These are phyloP conservation scores for Alligator sinensis DNA, from an alignment of 2,113 vertebrate species.

Conservation along the genomic window DNA sequence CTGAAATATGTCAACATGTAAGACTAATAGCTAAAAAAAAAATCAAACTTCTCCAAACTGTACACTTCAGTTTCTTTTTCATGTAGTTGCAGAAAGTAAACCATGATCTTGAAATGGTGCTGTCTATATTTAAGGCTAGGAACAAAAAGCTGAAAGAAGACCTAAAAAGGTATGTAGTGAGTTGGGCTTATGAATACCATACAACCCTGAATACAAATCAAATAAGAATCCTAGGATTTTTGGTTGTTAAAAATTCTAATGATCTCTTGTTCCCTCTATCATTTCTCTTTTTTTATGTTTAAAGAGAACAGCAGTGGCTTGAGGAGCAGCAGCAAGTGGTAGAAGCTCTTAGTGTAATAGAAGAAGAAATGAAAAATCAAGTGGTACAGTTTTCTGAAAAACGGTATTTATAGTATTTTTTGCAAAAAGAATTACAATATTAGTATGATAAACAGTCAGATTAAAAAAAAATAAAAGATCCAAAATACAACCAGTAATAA, in stretches of 20 bases:
- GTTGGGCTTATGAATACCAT: not conserved
- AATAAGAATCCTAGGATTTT: not conserved
- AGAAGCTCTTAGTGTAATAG: conserved; percentile 1
- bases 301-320: conserved; percentile 78
- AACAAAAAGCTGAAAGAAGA: conserved; percentile 74
- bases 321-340: conserved; percentile 70
- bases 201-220: not conserved
- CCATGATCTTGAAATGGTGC: conserved; percentile 68
- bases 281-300: conserved; percentile 35
- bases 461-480: not conserved
- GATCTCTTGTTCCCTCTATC: conserved; percentile 21
- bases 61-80: conserved; percentile 33
- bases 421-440: not conserved
- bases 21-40: too few relatives aligned
- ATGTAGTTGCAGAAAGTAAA: conserved; percentile 76
- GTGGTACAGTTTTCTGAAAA: not conserved
- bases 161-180: conserved; percentile 74
- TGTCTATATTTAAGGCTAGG: conserved; percentile 58
- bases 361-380: conserved; percentile 16
- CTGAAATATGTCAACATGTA: too few relatives aligned
- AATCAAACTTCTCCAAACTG: not conserved
- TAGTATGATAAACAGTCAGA: not conserved
- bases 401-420: conserved; percentile 71
- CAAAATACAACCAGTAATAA: not conserved
- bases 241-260: not conserved